phyloP scores from a whole-genome alignment of 2,888 invertebrate species.

The Himalopsyche japonica region DNA sequence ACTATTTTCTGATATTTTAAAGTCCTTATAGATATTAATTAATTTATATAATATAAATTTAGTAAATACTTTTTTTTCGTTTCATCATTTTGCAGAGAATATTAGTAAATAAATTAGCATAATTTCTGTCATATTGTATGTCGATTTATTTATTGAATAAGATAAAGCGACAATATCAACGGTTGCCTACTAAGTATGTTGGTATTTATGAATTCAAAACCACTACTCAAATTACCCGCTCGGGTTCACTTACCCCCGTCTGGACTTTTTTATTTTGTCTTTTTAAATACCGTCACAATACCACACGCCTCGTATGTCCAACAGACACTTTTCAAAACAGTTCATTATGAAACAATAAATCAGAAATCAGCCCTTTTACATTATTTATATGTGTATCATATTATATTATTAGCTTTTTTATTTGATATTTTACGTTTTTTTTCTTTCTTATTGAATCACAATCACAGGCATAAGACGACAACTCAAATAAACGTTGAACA shows the following conservation, averaged over 20 bases:
- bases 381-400: constrained; percentile 5
- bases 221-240: not conserved
- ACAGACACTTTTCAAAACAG: constrained; percentile 20
- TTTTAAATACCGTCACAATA: constrained; percentile 20
- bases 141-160: too few relatives aligned
- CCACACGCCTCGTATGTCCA: constrained; percentile 16
- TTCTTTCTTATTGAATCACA: not conserved
- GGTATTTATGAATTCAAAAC: not conserved
- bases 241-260: not conserved
- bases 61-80: too few relatives aligned
- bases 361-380: not conserved
- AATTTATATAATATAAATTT: too few relatives aligned
- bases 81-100: too few relatives aligned
- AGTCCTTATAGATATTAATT: too few relatives aligned
- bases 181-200: too few relatives aligned
- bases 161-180: too few relatives aligned
- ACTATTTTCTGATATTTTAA: too few relatives aligned
- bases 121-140: too few relatives aligned
- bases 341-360: constrained; percentile 26
- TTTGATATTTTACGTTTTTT: not conserved
- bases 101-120: too few relatives aligned
- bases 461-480: not conserved
- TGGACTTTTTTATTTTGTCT: not conserved
- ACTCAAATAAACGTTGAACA: not conserved
- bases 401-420: constrained; percentile 3